Percentiles rank a stretch among this genome's conserved stretches.
Conservation (phyloP, 2,797 vertebrate genomes). For the Smutsia gigantea region DNA sequence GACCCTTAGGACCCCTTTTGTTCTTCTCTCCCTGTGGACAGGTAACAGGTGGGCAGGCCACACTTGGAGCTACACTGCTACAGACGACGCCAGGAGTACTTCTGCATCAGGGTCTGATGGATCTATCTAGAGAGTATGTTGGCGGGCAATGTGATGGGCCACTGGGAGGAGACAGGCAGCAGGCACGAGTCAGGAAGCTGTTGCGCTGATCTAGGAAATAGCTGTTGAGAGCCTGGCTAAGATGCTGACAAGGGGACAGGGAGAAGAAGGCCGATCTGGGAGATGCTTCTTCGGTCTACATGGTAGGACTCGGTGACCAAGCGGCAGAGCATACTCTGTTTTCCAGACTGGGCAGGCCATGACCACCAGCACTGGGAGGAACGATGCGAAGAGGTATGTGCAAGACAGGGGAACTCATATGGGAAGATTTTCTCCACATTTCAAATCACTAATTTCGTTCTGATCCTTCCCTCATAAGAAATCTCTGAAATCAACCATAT, state of each 20-base stretch:
- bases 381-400: neutral
- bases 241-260: neutral
- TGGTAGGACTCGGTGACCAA: neutral
- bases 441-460: conserved; percentile 18
- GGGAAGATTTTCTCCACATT: neutral
- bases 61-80: neutral
- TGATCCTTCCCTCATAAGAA: neutral
- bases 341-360: neutral
- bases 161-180: neutral
- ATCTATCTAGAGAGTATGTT: neutral
- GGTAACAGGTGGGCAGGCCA: neutral
- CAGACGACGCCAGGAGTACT: neutral
- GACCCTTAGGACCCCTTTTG: neutral
- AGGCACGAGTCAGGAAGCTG: neutral
- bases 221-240: neutral
- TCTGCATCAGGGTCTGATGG: neutral
- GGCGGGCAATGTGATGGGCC: neutral
- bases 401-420: neutral
- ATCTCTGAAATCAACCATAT: neutral
- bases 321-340: neutral
- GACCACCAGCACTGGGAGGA: neutral
- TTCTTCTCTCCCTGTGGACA: neutral
- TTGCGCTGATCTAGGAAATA: neutral
- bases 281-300: neutral
- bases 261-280: neutral